A percentile compares a stretch with the other conserved stretches of the same genome.
These are phyloP conservation scores for Streptopelia turtur DNA, from an alignment of 2,797 vertebrate species.

Conservation along the genomic window DNA sequence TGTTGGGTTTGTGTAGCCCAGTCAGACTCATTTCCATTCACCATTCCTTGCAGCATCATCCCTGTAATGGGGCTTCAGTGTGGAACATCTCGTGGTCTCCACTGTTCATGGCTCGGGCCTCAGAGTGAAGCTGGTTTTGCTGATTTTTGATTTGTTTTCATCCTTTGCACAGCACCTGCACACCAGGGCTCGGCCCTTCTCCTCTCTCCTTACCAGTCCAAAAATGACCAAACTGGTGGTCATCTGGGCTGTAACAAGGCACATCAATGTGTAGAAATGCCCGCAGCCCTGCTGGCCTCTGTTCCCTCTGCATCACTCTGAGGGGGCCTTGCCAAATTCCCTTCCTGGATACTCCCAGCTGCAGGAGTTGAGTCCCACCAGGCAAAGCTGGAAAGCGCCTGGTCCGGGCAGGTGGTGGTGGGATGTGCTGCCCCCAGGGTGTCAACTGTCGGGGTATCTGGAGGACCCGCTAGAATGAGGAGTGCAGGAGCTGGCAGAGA, in stretches of 20 bases:
- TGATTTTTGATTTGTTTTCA: background rate
- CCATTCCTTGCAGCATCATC: background rate
- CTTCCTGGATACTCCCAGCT: background rate
- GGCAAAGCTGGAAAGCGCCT: background rate
- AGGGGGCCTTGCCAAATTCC: background rate
- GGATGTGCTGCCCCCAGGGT: background rate
- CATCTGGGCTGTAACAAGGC: background rate
- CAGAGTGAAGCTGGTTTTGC: background rate
- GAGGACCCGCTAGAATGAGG: background rate
- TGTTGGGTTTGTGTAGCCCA: background rate
- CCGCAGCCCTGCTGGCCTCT: background rate
- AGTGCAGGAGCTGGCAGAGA: background rate
- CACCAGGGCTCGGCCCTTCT: background rate
- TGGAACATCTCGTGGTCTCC: background rate
- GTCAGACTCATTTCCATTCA: background rate
- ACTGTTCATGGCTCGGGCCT: background rate
- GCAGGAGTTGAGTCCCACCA: background rate
- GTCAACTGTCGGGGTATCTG: too few species aligned
- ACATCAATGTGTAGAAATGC: background rate
- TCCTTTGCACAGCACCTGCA: background rate
- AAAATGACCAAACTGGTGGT: background rate
- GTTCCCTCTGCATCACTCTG: background rate
- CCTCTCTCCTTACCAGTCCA: background rate
- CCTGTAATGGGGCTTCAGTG: background rate
- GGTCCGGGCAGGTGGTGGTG: background rate